Conservation (phyloP, 1,140 invertebrate species). For the Solenopsis invicta region DNA sequence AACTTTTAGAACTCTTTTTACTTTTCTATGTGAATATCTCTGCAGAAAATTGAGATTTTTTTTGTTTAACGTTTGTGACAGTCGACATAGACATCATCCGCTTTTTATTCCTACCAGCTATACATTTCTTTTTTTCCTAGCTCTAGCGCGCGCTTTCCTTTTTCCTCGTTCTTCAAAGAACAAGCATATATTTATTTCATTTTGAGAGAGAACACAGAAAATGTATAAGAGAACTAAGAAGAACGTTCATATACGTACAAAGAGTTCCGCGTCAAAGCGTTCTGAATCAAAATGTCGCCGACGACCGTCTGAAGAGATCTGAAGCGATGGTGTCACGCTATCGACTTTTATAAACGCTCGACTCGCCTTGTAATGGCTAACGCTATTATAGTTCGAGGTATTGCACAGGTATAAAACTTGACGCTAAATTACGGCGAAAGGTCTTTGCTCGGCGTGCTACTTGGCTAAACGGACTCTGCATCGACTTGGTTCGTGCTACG, state of each 20-base stretch:
- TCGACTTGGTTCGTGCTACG: slow-evolving; percentile 46
- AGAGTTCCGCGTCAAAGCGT: slow-evolving; percentile 24
- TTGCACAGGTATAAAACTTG: slow-evolving; percentile 67
- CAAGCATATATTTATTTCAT: neutral
- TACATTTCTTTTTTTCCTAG: neutral
- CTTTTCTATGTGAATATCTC: neutral
- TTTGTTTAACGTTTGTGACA: slow-evolving; percentile 23
- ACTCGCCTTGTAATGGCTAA: slow-evolving; percentile 62
- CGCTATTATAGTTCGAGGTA: slow-evolving; percentile 67
- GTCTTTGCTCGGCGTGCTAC: slow-evolving; percentile 51
- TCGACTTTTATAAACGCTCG: slow-evolving; percentile 64
- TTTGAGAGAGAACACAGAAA: slow-evolving; percentile 5
- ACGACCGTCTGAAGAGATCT: slow-evolving; percentile 29
- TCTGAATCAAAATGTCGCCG: slow-evolving; percentile 35
- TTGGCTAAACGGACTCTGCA: slow-evolving; percentile 40
- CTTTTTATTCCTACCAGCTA: neutral
- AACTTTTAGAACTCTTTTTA: neutral
- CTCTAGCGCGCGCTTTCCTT: neutral
- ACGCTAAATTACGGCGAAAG: slow-evolving; percentile 61
- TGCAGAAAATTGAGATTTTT: neutral
- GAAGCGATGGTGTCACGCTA: slow-evolving; percentile 78
- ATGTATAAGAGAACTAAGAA: neutral
- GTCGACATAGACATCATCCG: neutral
- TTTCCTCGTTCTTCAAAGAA: neutral
- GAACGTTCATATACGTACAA: slow-evolving; percentile 10